Evolutionary conservation across 2,113 vertebrate species (phyloP).

Genomic region (Gallinago paraguaiae): DNA sequence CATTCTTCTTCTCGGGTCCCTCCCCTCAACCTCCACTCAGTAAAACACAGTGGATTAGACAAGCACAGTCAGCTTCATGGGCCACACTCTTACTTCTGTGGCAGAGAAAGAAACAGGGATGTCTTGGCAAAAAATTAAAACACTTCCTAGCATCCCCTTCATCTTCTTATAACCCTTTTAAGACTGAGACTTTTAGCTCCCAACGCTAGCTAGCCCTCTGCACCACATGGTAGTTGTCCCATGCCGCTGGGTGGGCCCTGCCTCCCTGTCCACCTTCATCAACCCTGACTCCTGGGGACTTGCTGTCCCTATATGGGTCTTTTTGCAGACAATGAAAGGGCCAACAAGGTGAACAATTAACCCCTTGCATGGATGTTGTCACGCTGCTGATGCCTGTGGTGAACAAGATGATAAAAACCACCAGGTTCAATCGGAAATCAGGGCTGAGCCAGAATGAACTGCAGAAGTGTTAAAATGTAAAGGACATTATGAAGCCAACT

Average conservation of each 20-base stretch:
- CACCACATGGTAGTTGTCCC: no score
- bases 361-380: not conserved
- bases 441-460: not conserved
- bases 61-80: not conserved
- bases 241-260: not conserved
- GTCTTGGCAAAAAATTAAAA: not conserved
- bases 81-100: not conserved
- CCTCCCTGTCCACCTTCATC: not conserved
- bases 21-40: not conserved
- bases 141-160: not conserved
- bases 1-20: not conserved
- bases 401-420: not conserved
- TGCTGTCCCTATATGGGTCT: not conserved
- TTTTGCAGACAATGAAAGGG: not conserved
- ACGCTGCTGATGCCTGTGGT: not conserved
- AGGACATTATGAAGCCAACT: not conserved
- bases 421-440: not conserved
- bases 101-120: not conserved
- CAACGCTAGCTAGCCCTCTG: not conserved
- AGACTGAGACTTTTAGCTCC: not conserved
- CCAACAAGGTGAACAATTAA: not conserved
- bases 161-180: not conserved
- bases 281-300: not conserved
- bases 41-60: not conserved
- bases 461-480: not conserved